Conservation (phyloP, 2,113 vertebrate genomes). For the Climacteris rufus region DNA sequence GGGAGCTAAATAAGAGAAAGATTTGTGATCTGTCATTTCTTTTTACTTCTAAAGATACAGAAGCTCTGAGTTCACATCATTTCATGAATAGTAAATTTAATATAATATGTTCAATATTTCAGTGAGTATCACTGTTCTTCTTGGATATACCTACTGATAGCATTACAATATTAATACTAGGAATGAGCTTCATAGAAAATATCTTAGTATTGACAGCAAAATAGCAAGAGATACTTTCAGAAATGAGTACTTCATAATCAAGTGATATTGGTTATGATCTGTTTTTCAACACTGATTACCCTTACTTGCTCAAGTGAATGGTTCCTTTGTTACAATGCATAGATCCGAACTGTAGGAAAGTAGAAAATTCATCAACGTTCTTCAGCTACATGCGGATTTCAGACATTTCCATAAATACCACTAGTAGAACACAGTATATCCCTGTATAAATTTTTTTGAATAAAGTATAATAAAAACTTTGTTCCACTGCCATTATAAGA, state of each 20-base stretch:
- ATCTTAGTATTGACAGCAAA: not conserved
- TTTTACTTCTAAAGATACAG: not conserved
- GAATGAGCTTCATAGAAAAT: not conserved
- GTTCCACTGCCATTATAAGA: not conserved
- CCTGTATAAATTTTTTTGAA: not conserved
- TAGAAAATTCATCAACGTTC: not conserved
- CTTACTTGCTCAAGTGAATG: not conserved
- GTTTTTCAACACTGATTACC: not conserved
- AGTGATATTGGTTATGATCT: not conserved
- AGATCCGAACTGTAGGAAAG: not conserved
- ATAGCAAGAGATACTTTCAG: not conserved
- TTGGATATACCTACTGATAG: not conserved
- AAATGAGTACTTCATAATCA: not conserved
- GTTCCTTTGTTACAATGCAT: not conserved
- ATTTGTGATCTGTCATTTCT: not conserved
- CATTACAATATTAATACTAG: not conserved
- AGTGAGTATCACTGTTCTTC: not conserved
- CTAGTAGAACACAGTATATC: not conserved
- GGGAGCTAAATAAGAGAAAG: not conserved
- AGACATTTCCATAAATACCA: not conserved
- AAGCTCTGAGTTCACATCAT: not conserved
- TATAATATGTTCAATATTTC: not conserved
- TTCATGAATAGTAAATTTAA: not conserved
- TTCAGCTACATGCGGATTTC: not conserved
- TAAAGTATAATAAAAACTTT: not conserved